Base-by-base conservation (phyloP, 2,888 invertebrate species). In the Microchrysa polita region DNA sequence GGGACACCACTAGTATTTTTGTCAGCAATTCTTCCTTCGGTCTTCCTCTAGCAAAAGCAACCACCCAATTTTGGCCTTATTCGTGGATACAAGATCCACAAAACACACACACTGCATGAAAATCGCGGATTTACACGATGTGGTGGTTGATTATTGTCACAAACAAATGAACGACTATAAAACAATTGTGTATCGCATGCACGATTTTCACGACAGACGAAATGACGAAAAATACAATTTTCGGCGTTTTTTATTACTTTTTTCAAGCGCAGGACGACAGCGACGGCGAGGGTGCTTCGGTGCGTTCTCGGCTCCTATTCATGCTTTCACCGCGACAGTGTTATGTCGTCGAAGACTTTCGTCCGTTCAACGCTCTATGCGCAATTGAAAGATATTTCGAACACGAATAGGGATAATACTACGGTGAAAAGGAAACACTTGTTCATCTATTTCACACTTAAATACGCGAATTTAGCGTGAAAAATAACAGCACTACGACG, bases 311-410 rank as follows among this genome's bases (percentile, higher is more conserved):
- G 53, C 27, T n/a, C 53, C 27, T 42, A 20, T 42, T 67, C 67
- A 67, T 53, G 67, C 67, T 67, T 67, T 67, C 67, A 67, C 67
- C 67, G 52, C 67, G 63, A 63, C 67, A 42, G 52, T 34, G 34
- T 53, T 55, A 67, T 67, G 52, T 67, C 67, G 52, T 22, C 67
- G 18, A 9, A 48, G 23, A n/a, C 27, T 52, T 67, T 59, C 5
- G 12, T 23, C 34, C n/a, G n/a, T 4, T 34, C 12, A 60, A 7
- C 16, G 12, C 9, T 7, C 7, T n/a, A 53, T 53, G 12, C 16
- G n/a, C 5, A 12, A 53, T 16, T 16, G 53, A 53, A 53, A 53
- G 5, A n/a, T 16, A 14, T n/a, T 16, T 16, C 5, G 16, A 53
- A 53, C 53, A 14, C n/a, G 16, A 53, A 14, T 16, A 16, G 16